phyloP scores from a whole-genome alignment of 2,797 vertebrate genomes.

The Sebastes nivosus region DNA sequence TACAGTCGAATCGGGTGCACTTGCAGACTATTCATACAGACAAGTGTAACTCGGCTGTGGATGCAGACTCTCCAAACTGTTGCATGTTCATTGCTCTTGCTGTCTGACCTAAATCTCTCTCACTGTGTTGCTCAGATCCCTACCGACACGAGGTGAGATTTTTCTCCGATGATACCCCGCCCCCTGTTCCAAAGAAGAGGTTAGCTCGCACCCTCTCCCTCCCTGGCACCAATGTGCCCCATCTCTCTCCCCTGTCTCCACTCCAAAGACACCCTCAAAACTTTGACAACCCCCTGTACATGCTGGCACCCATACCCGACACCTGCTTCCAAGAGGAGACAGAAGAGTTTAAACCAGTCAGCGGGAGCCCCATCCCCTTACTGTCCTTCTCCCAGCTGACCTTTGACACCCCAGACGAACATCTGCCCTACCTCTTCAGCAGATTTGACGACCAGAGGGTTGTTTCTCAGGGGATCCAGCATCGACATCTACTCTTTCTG shows the following conservation, averaged over 20 bases:
- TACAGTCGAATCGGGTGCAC: not conserved
- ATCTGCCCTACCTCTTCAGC: slow-evolving; percentile 66
- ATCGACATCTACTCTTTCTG: slow-evolving; percentile 75
- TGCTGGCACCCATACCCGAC: slow-evolving; percentile 42
- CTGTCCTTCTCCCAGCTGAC: slow-evolving; percentile 63
- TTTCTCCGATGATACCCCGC: slow-evolving; percentile 76
- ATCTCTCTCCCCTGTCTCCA: slow-evolving; percentile 10
- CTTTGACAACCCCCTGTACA: slow-evolving; percentile 78
- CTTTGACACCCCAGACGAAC: slow-evolving; percentile 67
- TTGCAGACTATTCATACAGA: not conserved
- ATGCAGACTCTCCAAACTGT: not conserved
- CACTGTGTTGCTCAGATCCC: slow-evolving; percentile 36
- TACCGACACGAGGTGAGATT: slow-evolving; percentile 66
- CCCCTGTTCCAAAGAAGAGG: slow-evolving; percentile 81
- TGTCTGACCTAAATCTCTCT: slow-evolving; percentile 6
- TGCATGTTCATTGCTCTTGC: not conserved
- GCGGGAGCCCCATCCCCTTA: not conserved
- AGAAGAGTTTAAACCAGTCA: slow-evolving; percentile 3
- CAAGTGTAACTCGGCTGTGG: not conserved
- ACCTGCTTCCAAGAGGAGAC: slow-evolving; percentile 1
- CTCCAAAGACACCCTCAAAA: slow-evolving; percentile 22
- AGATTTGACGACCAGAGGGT: slow-evolving; percentile 51
- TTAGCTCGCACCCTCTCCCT: slow-evolving; percentile 74
- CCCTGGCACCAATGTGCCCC: slow-evolving; percentile 33
- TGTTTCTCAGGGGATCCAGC: slow-evolving; percentile 69